Evolutionary conservation across 2,888 invertebrate species (phyloP).

Genomic region (Odontocolon sp.): DNA sequence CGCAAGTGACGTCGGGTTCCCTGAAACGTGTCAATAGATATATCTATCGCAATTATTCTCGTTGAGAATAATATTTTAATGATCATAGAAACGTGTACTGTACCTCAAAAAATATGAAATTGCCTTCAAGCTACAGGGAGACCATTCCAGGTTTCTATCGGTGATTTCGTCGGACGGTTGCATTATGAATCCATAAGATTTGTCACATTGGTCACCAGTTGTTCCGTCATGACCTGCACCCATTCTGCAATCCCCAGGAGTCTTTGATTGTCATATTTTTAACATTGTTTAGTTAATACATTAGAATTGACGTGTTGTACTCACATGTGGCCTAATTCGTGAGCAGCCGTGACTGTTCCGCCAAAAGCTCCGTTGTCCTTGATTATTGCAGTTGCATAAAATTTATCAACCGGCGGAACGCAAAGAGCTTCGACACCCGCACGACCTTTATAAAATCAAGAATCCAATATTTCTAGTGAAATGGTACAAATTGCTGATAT

Average conservation of each 20-base stretch:
- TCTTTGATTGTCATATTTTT: neutral
- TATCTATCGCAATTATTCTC: neutral
- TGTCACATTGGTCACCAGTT: neutral
- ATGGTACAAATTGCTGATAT: too few species aligned
- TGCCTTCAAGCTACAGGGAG: conserved; percentile 16
- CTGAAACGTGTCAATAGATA: neutral
- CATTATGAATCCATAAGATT: conserved; percentile 26
- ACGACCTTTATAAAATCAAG: neutral
- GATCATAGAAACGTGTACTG: neutral
- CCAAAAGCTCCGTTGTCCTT: conserved; percentile 28
- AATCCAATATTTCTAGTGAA: too few species aligned
- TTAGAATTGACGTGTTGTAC: neutral
- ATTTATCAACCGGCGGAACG: neutral
- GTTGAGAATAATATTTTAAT: neutral
- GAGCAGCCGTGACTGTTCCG: conserved; percentile 31
- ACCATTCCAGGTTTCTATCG: conserved; percentile 20
- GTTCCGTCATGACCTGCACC: conserved; percentile 33
- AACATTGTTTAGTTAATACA: neutral
- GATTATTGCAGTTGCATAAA: neutral
- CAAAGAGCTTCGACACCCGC: neutral
- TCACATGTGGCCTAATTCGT: conserved; percentile 50
- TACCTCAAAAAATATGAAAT: conserved; percentile 2
- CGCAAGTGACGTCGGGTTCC: neutral
- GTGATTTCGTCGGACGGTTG: neutral
- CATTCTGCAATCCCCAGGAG: conserved; percentile 26